phyloP scores from a whole-genome alignment of 2,888 invertebrate species.

The Acronicta alni region DNA sequence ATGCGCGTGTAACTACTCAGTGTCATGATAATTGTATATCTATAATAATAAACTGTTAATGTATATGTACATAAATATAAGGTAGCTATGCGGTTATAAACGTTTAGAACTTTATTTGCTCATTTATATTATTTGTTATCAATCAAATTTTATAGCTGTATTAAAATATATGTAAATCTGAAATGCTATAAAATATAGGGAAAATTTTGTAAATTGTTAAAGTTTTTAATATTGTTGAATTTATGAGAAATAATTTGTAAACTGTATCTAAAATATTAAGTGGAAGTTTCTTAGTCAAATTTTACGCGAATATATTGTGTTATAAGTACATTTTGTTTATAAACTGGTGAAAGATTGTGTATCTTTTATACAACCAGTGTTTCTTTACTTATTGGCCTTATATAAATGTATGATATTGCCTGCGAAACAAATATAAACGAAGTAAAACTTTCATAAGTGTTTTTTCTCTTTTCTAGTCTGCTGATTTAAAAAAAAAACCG shows the following conservation, averaged over 20 bases:
- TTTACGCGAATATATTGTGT: conserved; percentile 55
- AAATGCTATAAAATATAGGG: conserved; percentile 68
- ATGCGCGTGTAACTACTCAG: conserved; percentile 45
- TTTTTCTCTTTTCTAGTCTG: conserved; percentile 39
- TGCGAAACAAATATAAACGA: conserved; percentile 82
- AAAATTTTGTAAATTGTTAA: conserved; percentile 84
- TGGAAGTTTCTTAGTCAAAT: conserved; percentile 65
- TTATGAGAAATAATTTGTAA: conserved; percentile 77
- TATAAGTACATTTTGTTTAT: conserved; percentile 37
- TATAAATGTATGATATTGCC: conserved; percentile 83
- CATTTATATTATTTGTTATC: conserved; percentile 42
- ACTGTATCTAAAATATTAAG: conserved; percentile 64
- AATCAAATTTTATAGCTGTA: conserved; percentile 48
- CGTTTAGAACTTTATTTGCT: conserved; percentile 57
- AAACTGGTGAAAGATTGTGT: conserved; percentile 60
- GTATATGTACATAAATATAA: conserved; percentile 56
- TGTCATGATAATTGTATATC: conserved; percentile 54
- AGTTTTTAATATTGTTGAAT: conserved; percentile 84
- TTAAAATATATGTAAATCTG: conserved; percentile 68
- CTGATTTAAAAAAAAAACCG: too few species aligned
- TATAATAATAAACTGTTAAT: conserved; percentile 55
- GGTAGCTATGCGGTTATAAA: conserved; percentile 59
- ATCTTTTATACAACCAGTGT: conserved; percentile 66
- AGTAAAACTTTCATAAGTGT: conserved; percentile 64
- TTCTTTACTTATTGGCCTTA: conserved; percentile 76